A percentile compares a stretch with the other conserved stretches of the same genome.
Conservation (phyloP, 2,113 vertebrate genomes). For the Corythaeola cristata region DNA sequence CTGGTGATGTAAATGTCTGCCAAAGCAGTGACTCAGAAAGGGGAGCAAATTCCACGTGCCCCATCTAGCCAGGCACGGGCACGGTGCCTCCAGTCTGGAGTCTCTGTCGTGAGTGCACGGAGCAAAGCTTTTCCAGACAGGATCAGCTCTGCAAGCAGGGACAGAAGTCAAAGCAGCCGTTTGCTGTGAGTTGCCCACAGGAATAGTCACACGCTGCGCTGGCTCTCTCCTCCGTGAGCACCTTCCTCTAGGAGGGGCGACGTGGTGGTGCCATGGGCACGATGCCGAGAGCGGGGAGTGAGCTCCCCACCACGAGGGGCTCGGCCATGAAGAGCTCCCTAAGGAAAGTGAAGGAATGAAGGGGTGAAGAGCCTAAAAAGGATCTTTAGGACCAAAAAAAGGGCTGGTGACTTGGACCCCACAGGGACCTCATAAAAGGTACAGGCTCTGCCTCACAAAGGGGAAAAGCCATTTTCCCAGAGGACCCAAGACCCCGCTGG, state of each 20-base stretch:
- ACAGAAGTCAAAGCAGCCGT: neutral
- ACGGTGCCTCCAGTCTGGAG: neutral
- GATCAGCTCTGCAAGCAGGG: neutral
- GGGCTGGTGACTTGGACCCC: neutral
- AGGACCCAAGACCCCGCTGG: neutral
- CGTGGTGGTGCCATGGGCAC: rapidly evolving
- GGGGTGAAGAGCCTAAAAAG: neutral
- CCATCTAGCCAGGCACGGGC: neutral
- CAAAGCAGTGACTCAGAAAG: neutral
- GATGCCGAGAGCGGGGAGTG: rapidly evolving
- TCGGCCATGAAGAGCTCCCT: neutral
- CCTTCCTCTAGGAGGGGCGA: neutral
- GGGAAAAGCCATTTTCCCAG: neutral
- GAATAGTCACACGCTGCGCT: neutral
- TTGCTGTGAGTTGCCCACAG: neutral
- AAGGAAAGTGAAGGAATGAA: neutral
- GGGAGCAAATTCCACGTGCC: neutral
- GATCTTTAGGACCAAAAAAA: neutral
- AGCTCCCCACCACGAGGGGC: neutral
- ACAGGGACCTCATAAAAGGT: neutral
- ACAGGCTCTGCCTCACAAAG: neutral
- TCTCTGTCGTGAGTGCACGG: rapidly evolving
- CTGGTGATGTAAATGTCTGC: neutral
- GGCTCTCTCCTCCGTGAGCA: neutral
- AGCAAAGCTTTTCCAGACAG: neutral